Evolutionary conservation across 2,113 vertebrate species (phyloP), one percentile per base, ranked within the genome.

Genomic region (Plecotus auritus): DNA sequence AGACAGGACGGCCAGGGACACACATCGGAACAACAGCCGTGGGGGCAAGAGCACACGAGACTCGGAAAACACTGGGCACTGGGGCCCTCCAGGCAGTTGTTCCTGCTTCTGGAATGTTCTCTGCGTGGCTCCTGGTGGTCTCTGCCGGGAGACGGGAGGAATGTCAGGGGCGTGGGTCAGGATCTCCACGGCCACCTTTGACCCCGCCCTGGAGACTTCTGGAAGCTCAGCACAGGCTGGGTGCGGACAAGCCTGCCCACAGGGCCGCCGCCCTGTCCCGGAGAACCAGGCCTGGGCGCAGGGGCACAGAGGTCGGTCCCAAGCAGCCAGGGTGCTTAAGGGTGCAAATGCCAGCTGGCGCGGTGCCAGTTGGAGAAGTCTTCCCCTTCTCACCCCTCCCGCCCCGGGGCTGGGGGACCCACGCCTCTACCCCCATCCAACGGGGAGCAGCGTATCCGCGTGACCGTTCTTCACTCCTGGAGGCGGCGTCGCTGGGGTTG

Each of bases 211-310:
- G 37, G 10, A n/a, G 88, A 13, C 18, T 32, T 69, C 12, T 0
- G 0, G 4, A 26, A 13, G 59, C 61, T 35, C 28, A 1, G 17
- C 23, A 16, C 42, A 13, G 54, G 59, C 61, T 7, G 7, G 45
- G 20, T 3, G 3, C 16, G 5, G 28, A 14, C 28, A 26, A 7
- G 8, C 23, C 56, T 4, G 1, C 10, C 32, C 2, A 12, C 6
- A 3, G 1, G 10, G 74, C 69, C 0, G 0, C n/a, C 2, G 0
- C 1, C 30, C 26, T 7, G 59, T 10, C 12, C 6, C 0, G 11
- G 11, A 66, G 59, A 42, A 10, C 28, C n/a, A 2, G 85, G 2
- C n/a, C n/a, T 9, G 42, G 66, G 40, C 4, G 0, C 0, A 0
- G 1, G 40, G 9, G 28, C 17, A 5, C 5, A 7, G 26, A 0